Evolutionary conservation across 64 coral and sea anemone genomes (phyloP).

Genomic region (Pachyseris speciosa): DNA sequence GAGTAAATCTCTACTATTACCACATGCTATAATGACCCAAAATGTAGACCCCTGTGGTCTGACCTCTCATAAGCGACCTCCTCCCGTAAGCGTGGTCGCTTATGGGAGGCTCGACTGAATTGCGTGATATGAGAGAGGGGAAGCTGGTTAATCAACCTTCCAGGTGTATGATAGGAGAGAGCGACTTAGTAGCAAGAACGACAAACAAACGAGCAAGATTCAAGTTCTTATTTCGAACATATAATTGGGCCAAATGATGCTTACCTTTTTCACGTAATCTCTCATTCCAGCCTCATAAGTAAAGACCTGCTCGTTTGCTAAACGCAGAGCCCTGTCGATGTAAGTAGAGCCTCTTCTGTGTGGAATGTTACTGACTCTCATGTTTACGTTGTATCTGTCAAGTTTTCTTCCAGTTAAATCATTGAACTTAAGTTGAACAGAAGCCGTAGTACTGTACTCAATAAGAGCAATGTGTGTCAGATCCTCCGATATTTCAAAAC

Average conservation of each 20-base stretch:
- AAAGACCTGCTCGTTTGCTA: constrained; percentile 51
- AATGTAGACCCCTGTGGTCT: too few relatives aligned
- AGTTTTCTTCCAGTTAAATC: constrained; percentile 8
- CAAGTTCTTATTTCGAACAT: background rate
- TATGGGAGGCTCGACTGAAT: too few relatives aligned
- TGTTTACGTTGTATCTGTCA: background rate
- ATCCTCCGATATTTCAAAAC: constrained; percentile 61
- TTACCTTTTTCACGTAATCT: constrained; percentile 60
- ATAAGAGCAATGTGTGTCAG: constrained; percentile 58
- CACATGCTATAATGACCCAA: too few relatives aligned
- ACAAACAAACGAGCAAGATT: background rate
- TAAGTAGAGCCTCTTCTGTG: constrained; percentile 23
- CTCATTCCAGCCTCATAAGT: constrained; percentile 63
- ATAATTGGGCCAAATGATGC: background rate
- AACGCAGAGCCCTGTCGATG: constrained; percentile 64
- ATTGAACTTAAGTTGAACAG: constrained; percentile 59
- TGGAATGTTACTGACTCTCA: background rate
- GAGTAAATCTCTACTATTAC: too few relatives aligned
- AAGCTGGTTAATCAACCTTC: too few relatives aligned
- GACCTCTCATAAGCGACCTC: too few relatives aligned
- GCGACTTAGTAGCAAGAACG: too few relatives aligned
- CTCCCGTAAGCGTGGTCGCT: too few relatives aligned
- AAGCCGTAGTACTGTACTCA: constrained; percentile 35
- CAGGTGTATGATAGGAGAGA: too few relatives aligned
- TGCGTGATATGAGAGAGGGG: too few relatives aligned